A percentile compares a stretch with the other conserved stretches of the same genome.
These are phyloP conservation scores for Nycticebus coucang DNA, from an alignment of 2,113 vertebrate species.

Conservation along the genomic window DNA sequence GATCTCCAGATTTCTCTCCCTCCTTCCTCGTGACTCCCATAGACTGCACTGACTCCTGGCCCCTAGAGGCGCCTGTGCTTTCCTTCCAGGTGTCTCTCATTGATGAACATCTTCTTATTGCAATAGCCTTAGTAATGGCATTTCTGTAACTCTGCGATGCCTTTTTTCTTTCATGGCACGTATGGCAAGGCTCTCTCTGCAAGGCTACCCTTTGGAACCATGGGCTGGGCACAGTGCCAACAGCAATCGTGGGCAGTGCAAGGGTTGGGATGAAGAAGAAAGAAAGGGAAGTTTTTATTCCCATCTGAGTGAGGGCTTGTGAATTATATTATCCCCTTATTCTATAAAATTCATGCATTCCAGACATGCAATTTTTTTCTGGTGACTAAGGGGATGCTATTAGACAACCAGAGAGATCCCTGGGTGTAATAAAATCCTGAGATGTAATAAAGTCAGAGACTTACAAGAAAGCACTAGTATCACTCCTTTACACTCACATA, in stretches of 20 bases:
- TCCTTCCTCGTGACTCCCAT: not conserved
- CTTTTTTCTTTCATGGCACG: not conserved
- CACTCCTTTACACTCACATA: conserved; percentile 48
- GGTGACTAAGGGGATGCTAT: conserved; percentile 29
- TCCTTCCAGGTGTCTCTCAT: not conserved
- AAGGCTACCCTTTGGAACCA: not conserved
- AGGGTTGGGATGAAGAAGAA: not conserved
- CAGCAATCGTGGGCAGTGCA: not conserved
- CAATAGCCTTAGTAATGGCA: not conserved
- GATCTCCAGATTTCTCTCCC: not conserved
- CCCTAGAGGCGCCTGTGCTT: not conserved
- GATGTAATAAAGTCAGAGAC: conserved; percentile 63
- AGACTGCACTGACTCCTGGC: not conserved
- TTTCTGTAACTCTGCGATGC: not conserved
- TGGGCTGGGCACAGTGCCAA: not conserved
- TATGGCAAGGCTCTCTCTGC: not conserved
- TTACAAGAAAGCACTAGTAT: conserved; percentile 45
- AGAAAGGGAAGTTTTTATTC: not conserved
- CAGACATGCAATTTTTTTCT: conserved; percentile 53
- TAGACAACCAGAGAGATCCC: conserved; percentile 61
- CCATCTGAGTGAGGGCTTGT: not conserved
- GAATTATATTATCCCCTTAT: conserved; percentile 50
- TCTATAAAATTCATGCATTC: conserved; percentile 60
- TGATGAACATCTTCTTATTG: not conserved
- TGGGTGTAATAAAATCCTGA: conserved; percentile 58